Base-by-base conservation (phyloP, 2,797 vertebrate genomes). In the Centroberyx gerrardi region DNA sequence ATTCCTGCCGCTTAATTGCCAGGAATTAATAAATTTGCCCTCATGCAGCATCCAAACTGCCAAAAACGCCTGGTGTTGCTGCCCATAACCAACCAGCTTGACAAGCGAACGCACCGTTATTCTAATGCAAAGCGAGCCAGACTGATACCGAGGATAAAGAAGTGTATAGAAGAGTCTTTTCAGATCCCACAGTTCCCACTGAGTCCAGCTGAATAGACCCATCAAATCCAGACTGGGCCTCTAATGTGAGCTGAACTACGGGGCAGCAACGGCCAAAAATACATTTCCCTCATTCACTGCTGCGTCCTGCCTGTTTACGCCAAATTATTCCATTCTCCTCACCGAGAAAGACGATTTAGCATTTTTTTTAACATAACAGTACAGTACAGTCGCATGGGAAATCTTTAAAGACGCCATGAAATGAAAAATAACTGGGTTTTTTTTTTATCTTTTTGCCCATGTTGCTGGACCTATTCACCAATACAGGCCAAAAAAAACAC, bases 81-180 rank as follows among this genome's bases (percentile, higher is more conserved):
- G 83, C 80, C 85, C 87, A 83, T 36, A 86, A 82, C 70, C 79
- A 68, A 88, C 79, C 77, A 61, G 84, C 69, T 3, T 76, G 88
- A 88, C 80, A 74, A 61, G 79, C 81, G 8, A 53, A 29, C 55
- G 17, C 71, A 33, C n/a, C 0, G 33, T 78, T 28, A 87, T 93
- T 93, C 80, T 90, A 80, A 92, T 92, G 92, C 89, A 90, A 92
- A 93, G 81, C 28, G 56, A 68, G 74, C 60, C 3, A 52, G 27
- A 52, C 80, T 79, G 85, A 89, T 88, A 78, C 70, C 56, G 77
- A 62, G 61, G 49, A 68, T 77, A 53, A 69, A 74, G 65, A 58
- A 0, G 7, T 85, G 82, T 89, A 91, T 85, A 73, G 85, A 83
- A 38, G 40, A 66, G 71, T 67, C 78, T 80, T 83, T 88, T 89